Conservation (phyloP, 1,140 invertebrate genomes). For the Bombus consobrinus region DNA sequence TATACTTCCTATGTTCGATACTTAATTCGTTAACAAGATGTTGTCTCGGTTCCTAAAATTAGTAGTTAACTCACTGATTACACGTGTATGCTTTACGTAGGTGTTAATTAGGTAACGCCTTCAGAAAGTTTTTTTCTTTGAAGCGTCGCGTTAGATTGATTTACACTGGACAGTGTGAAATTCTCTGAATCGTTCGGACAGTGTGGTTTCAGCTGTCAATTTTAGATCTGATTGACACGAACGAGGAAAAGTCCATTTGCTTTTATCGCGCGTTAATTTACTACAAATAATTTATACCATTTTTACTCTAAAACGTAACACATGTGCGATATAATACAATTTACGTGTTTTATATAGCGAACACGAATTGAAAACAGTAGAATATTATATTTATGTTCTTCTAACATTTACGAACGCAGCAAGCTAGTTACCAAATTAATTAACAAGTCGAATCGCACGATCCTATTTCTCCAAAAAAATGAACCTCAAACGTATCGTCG, state of each 20-base stretch:
- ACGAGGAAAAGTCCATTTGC: not conserved
- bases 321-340: too few relatives aligned
- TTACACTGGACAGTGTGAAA: not conserved
- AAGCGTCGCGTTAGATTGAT: not conserved
- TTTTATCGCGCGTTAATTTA: not conserved
- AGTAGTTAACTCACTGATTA: not conserved
- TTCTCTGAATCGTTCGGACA: too few relatives aligned
- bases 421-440: not conserved
- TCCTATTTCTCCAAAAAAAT: not conserved
- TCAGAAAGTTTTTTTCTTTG: not conserved
- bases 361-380: too few relatives aligned
- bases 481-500: not conserved
- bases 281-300: not conserved
- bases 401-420: not conserved
- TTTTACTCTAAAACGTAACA: not conserved
- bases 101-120: not conserved
- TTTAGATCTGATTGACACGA: not conserved
- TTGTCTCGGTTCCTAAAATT: not conserved
- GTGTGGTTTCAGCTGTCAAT: not conserved
- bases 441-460: not conserved
- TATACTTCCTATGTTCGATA: not conserved
- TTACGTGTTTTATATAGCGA: too few relatives aligned
- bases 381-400: too few relatives aligned
- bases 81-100: too few relatives aligned
- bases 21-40: conserved; percentile 14